Evolutionary conservation across 2,888 invertebrate genomes (phyloP).

Genomic region (Acheta domesticus): DNA sequence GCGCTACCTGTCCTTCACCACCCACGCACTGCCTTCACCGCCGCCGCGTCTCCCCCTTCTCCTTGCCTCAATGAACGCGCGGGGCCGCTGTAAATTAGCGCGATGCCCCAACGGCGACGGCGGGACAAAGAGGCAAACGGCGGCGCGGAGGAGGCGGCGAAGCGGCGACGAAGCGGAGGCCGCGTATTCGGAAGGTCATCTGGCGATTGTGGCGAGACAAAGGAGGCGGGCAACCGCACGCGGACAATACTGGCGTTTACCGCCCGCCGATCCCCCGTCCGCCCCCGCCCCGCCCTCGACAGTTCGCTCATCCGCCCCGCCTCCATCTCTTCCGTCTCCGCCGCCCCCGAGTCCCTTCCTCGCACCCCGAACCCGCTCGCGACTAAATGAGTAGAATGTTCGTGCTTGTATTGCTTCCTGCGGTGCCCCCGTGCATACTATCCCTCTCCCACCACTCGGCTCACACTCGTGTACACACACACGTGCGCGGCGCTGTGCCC

Average conservation of each 20-base stretch:
- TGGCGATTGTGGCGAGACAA: slow-evolving; percentile 11
- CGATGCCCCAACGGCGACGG: not conserved
- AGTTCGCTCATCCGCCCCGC: not conserved
- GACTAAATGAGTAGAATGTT: not conserved
- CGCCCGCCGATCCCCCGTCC: not conserved
- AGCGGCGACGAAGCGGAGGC: not conserved
- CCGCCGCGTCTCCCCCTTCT: not conserved
- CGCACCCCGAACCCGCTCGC: not conserved
- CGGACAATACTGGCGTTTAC: not conserved
- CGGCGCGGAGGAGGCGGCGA: not conserved
- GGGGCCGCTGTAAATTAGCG: not conserved
- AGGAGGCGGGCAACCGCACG: not conserved
- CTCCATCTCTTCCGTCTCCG: not conserved
- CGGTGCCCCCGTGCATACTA: not conserved
- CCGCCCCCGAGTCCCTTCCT: not conserved
- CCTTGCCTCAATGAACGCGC: not conserved
- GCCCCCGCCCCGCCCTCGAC: not conserved
- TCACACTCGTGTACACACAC: too few relatives aligned
- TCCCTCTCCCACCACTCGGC: not conserved
- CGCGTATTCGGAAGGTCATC: not conserved
- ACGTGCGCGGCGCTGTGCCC: not conserved
- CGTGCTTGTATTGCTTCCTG: not conserved
- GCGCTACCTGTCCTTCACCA: not conserved
- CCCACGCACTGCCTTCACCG: not conserved
- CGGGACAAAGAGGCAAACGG: not conserved